Evolutionary conservation across 2,888 invertebrate species (phyloP).

Genomic region (Anodontia alba): DNA sequence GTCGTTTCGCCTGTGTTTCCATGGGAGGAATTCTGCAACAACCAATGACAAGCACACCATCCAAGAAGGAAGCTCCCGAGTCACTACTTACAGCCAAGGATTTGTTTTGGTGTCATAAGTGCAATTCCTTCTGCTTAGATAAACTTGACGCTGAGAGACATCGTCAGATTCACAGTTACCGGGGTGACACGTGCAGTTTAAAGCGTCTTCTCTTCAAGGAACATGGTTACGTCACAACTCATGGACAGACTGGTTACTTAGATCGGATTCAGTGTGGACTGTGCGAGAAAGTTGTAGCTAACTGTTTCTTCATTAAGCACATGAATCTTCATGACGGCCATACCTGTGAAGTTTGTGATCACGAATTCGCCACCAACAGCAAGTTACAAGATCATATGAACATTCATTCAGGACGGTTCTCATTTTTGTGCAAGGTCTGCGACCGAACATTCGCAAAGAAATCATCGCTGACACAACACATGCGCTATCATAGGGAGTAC

Average conservation of each 20-base stretch:
- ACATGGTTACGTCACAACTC: slow-evolving; percentile 44
- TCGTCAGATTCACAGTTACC: slow-evolving; percentile 27
- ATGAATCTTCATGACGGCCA: slow-evolving; percentile 55
- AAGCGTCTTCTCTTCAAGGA: slow-evolving; percentile 26
- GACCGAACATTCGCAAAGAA: slow-evolving; percentile 51
- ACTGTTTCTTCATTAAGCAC: slow-evolving; percentile 59
- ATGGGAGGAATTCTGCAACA: background rate
- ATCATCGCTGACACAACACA: slow-evolving; percentile 55
- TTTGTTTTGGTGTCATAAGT: slow-evolving; percentile 59
- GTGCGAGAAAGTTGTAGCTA: slow-evolving; percentile 51
- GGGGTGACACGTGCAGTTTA: slow-evolving; percentile 35
- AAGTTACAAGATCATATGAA: slow-evolving; percentile 56
- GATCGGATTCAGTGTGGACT: slow-evolving; percentile 53
- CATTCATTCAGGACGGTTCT: slow-evolving; percentile 41
- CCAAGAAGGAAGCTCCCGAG: background rate
- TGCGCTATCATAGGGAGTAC: slow-evolving; percentile 58
- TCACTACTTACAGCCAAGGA: background rate
- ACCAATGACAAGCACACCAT: slow-evolving; percentile 22
- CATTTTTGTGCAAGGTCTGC: slow-evolving; percentile 51
- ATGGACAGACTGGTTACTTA: slow-evolving; percentile 36
- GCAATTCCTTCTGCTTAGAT: slow-evolving; percentile 45
- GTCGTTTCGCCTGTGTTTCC: background rate
- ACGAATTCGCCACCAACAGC: slow-evolving; percentile 57
- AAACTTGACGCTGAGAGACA: slow-evolving; percentile 44
- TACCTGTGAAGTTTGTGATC: slow-evolving; percentile 44